Conservation (phyloP, 1,140 invertebrate species). For the Brachionus angularis region DNA sequence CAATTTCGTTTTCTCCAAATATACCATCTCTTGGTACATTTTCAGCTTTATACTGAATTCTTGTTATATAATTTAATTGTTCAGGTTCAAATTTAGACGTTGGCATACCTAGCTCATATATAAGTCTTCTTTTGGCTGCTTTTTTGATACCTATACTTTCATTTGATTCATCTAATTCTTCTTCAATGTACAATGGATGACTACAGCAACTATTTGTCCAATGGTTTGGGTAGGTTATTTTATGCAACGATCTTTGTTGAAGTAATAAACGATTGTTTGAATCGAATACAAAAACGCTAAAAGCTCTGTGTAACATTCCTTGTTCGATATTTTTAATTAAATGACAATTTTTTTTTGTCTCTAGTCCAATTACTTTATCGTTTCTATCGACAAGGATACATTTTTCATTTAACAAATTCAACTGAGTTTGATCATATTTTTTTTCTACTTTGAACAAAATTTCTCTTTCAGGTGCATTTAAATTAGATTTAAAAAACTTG, state of each 20-base stretch:
- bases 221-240: conserved; percentile 44
- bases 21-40: conserved; percentile 37
- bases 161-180: conserved; percentile 33
- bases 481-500: no score
- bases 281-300: conserved; percentile 45
- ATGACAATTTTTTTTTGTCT: conserved; percentile 43
- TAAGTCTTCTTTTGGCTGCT: conserved; percentile 42
- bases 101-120: conserved; percentile 44
- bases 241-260: conserved; percentile 43
- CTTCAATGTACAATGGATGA: conserved; percentile 36
- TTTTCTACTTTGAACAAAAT: conserved; percentile 17
- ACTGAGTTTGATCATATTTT: conserved; percentile 34
- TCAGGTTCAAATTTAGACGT: not conserved
- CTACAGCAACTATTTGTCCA: conserved; percentile 46
- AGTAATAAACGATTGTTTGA: not conserved
- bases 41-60: conserved; percentile 44
- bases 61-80: conserved; percentile 30
- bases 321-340: conserved; percentile 30
- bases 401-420: conserved; percentile 24
- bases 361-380: conserved; percentile 34
- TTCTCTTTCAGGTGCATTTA: no score
- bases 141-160: conserved; percentile 41
- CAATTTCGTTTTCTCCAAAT: conserved; percentile 45
- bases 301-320: conserved; percentile 44
- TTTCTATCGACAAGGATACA: conserved; percentile 43